These are phyloP conservation scores for Triplophysa siluroides DNA, from an alignment of 2,113 vertebrate genomes.

Conservation along the genomic window DNA sequence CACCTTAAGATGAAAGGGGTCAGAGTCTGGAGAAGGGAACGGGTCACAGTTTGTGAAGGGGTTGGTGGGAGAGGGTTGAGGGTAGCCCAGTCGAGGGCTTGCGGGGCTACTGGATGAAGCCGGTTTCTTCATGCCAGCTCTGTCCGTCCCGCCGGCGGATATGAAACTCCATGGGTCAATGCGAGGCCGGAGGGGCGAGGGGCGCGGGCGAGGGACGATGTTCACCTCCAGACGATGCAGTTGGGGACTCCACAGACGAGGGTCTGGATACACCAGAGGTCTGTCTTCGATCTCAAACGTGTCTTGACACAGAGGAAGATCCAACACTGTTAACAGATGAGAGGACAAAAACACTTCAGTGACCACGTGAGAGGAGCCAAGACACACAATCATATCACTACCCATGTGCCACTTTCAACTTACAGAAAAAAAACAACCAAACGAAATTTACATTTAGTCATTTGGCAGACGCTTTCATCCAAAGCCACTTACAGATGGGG, in stretches of 20 bases:
- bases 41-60: slow-evolving; percentile 80
- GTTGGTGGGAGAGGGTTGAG: slow-evolving; percentile 77
- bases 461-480: too few species aligned
- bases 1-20: slow-evolving; percentile 72
- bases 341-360: too few species aligned
- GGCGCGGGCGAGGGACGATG: slow-evolving; percentile 82
- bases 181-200: slow-evolving; percentile 81
- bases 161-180: slow-evolving; percentile 91
- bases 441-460: too few species aligned
- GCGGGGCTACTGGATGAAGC: slow-evolving; percentile 54
- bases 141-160: slow-evolving; percentile 69
- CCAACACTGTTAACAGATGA: slow-evolving; percentile 62
- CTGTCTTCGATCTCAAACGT: slow-evolving; percentile 68
- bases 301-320: slow-evolving; percentile 70
- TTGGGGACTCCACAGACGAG: slow-evolving; percentile 77
- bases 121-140: slow-evolving; percentile 52
- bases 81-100: slow-evolving; percentile 67
- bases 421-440: too few species aligned
- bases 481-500: too few species aligned
- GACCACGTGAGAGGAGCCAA: too few species aligned
- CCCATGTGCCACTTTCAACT: too few species aligned
- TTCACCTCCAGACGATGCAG: slow-evolving; percentile 75
- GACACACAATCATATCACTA: too few species aligned
- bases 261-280: slow-evolving; percentile 66
- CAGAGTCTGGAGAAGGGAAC: slow-evolving; percentile 76